A percentile compares a stretch with the other conserved stretches of the same genome.
These are phyloP conservation scores for Zosterops japonicus DNA, from an alignment of 2,113 vertebrate genomes.

Conservation along the genomic window DNA sequence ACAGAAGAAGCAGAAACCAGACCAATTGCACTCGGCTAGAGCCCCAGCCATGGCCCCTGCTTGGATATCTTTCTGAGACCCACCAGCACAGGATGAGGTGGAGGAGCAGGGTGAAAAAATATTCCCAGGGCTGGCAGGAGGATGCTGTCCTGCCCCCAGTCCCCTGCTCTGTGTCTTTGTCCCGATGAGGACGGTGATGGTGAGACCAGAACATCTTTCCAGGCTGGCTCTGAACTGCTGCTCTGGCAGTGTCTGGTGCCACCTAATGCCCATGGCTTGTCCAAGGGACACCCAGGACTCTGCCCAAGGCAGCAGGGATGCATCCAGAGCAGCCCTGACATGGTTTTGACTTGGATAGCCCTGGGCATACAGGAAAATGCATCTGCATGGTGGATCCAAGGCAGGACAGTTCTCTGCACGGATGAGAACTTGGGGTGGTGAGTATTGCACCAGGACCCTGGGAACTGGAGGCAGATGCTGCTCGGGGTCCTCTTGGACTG, in stretches of 20 bases:
- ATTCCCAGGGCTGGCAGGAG: not conserved
- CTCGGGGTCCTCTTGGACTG: fast-evolving
- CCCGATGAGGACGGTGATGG: not conserved
- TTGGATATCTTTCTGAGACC: not conserved
- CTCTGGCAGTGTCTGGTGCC: not conserved
- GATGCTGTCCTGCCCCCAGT: not conserved
- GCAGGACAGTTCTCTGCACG: fast-evolving
- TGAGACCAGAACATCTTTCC: not conserved
- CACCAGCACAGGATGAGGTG: not conserved
- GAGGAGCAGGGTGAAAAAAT: fast-evolving
- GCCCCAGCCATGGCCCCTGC: fast-evolving
- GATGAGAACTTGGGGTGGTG: not conserved
- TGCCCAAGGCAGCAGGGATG: not conserved
- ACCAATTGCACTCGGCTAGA: fast-evolving
- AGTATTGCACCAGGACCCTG: not conserved
- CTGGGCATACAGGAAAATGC: not conserved
- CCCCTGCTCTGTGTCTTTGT: not conserved
- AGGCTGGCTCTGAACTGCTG: not conserved
- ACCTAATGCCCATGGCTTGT: not conserved
- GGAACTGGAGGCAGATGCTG: not conserved
- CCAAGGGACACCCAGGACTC: not conserved
- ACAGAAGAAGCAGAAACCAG: not conserved
- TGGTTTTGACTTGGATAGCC: fast-evolving
- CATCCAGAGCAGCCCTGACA: not conserved
- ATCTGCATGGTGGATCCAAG: not conserved